Percentiles rank a stretch among this genome's conserved stretches.
These are phyloP conservation scores for Passer montanus DNA, from an alignment of 2,113 vertebrate genomes.

Conservation along the genomic window DNA sequence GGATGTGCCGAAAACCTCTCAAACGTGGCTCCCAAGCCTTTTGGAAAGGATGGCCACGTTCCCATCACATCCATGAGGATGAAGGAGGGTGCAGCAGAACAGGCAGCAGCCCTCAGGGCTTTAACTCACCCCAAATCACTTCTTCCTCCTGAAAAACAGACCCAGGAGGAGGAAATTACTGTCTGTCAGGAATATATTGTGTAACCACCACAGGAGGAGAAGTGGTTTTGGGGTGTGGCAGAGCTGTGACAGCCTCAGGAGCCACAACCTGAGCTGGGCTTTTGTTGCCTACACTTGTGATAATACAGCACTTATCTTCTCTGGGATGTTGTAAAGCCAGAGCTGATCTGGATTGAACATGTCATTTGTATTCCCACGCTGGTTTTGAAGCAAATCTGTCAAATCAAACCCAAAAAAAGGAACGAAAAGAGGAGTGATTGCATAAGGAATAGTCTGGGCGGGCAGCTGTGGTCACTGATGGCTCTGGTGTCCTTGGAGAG, in stretches of 20 bases:
- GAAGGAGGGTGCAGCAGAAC: not conserved
- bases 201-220: not conserved
- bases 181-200: not conserved
- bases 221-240: not conserved
- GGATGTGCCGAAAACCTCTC: not conserved
- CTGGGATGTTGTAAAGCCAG: slow-evolving; percentile 10
- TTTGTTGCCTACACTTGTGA: slow-evolving; percentile 12
- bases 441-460: not conserved
- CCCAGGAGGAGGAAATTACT: not conserved
- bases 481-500: not conserved
- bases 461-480: not conserved
- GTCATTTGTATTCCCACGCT: slow-evolving; percentile 56
- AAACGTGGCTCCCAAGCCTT: not conserved
- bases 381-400: slow-evolving; percentile 39
- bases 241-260: not conserved
- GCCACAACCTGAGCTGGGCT: not conserved
- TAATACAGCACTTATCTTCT: not conserved
- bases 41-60: not conserved
- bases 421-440: not conserved
- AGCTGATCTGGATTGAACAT: slow-evolving; percentile 59
- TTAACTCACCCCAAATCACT: not conserved
- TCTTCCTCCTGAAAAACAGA: not conserved
- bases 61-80: rapidly evolving
- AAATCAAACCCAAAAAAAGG: slow-evolving; percentile 17
- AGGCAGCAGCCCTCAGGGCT: not conserved